Conservation (phyloP, 2,113 vertebrate genomes). For the Hiodon tergisus region DNA sequence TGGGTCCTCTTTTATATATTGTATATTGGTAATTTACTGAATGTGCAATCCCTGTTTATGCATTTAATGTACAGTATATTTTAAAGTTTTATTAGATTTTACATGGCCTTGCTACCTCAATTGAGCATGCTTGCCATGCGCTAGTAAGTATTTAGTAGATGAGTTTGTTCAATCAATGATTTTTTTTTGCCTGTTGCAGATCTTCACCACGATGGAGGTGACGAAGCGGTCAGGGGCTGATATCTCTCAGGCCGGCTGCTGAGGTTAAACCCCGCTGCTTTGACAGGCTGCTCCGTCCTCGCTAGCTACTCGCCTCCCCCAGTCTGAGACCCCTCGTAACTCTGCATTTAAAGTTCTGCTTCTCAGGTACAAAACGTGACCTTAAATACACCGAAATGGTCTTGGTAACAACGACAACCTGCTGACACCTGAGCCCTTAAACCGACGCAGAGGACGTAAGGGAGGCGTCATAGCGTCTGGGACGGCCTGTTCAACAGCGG, state of each 20-base stretch:
- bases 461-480: constrained; percentile 20
- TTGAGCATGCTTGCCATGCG: too few relatives aligned
- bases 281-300: constrained; percentile 48
- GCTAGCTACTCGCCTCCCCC: constrained; percentile 22
- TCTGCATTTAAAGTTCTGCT: constrained; percentile 26
- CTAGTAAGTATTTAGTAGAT: too few relatives aligned
- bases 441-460: too few relatives aligned
- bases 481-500: constrained; percentile 70
- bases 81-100: too few relatives aligned
- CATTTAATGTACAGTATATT: too few relatives aligned
- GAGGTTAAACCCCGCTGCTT: constrained; percentile 92
- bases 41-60: too few relatives aligned
- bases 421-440: too few relatives aligned
- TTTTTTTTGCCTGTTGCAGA: constrained; percentile 50
- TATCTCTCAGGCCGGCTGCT: constrained; percentile 81
- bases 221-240: constrained; percentile 81
- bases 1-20: too few relatives aligned
- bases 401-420: too few relatives aligned
- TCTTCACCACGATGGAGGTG: constrained; percentile 84
- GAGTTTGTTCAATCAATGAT: too few relatives aligned
- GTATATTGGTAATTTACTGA: too few relatives aligned
- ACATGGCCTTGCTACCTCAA: too few relatives aligned
- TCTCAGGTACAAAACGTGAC: constrained; percentile 37
- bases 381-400: background rate
- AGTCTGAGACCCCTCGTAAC: constrained; percentile 5